Conservation (phyloP, 1,140 invertebrate genomes). For the Odontomachus brunneus region DNA sequence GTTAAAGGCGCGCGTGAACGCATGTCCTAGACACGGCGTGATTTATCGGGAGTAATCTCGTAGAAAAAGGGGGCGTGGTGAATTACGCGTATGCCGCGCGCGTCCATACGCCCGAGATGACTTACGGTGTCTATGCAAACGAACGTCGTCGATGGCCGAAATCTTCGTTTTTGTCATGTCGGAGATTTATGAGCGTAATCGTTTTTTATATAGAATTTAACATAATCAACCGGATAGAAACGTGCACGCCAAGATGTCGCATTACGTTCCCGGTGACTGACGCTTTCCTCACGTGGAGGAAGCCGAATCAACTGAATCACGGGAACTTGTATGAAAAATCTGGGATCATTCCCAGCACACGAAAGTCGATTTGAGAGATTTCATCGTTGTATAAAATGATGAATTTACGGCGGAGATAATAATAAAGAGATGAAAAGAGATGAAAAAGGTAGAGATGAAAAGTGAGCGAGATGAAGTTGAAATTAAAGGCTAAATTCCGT, state of each 20-base stretch:
- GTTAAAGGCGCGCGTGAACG: neutral
- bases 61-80: neutral
- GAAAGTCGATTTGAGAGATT: too few relatives aligned
- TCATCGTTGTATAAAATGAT: too few relatives aligned
- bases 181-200: conserved; percentile 7
- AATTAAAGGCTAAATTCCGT: too few relatives aligned
- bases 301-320: too few relatives aligned
- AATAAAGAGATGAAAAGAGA: too few relatives aligned
- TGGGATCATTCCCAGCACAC: too few relatives aligned
- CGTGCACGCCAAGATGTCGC: neutral
- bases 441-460: too few relatives aligned
- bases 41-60: conserved; percentile 6
- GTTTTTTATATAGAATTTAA: conserved; percentile 6
- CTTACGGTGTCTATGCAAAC: neutral
- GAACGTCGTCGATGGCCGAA: neutral
- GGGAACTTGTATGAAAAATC: too few relatives aligned
- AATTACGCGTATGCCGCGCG: neutral
- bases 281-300: neutral
- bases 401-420: too few relatives aligned
- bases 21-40: neutral
- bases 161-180: neutral
- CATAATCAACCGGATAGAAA: conserved; percentile 9
- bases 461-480: too few relatives aligned
- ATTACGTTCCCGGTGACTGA: neutral
- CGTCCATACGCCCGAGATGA: neutral